These are phyloP conservation scores for Drosophila neonasuta DNA, from an alignment of 2,888 invertebrate species.

Conservation along the genomic window DNA sequence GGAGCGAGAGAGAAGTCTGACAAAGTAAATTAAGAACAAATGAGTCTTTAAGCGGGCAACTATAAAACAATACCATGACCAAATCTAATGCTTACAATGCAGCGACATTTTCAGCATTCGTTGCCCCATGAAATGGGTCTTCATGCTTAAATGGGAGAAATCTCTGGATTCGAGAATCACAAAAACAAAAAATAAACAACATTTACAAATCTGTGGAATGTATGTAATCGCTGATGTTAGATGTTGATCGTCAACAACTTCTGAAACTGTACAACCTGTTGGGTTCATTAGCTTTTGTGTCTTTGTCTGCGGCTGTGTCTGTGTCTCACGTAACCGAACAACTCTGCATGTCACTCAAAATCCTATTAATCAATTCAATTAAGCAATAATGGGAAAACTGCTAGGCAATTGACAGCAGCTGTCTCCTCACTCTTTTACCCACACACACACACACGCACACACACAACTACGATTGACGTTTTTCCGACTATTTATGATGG, in stretches of 20 bases:
- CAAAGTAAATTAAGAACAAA: conserved; percentile 20
- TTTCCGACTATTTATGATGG: conserved; percentile 72
- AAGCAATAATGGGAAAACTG: conserved; percentile 74
- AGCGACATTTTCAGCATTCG: conserved; percentile 45
- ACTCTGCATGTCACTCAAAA: conserved; percentile 68
- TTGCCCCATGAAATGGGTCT: background rate
- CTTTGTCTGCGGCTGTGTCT: conserved; percentile 6
- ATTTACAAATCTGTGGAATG: conserved; percentile 21
- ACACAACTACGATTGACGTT: conserved; percentile 53
- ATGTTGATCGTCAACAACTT: conserved; percentile 7
- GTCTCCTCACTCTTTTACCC: conserved; percentile 9
- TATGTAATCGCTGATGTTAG: conserved; percentile 2
- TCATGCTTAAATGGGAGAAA: conserved; percentile 28
- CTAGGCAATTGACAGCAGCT: conserved; percentile 58
- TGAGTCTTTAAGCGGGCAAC: conserved; percentile 13
- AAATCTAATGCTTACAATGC: conserved; percentile 32
- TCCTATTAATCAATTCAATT: conserved; percentile 74
- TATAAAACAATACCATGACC: conserved; percentile 47
- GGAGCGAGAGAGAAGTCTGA: conserved; percentile 18
- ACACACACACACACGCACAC: conserved; percentile 12
- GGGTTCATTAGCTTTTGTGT: conserved; percentile 65
- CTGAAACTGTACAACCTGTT: conserved; percentile 26
- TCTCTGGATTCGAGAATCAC: conserved; percentile 34
- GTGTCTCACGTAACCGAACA: conserved; percentile 58
- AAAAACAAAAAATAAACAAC: background rate